Base-by-base conservation (phyloP, 2,888 invertebrate genomes). In the Atherix ibis region DNA sequence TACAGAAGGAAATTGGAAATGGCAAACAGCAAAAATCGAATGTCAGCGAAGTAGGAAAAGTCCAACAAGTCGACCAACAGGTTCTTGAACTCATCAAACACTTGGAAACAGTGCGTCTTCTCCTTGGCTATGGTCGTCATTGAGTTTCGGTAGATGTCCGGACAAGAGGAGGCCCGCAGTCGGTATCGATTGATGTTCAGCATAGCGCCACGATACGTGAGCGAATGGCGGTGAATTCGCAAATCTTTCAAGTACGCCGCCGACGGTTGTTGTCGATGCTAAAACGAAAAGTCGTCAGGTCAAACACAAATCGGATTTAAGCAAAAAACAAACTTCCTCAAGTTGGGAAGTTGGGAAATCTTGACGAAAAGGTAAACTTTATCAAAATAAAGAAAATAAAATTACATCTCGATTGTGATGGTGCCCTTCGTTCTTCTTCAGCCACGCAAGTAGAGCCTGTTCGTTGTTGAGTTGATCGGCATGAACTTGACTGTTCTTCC, bases 1-100 rank as follows among this genome's bases (percentile, higher is more conserved):
- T 91, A 91, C 42, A 92, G 67, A 15, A 89, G 66, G 57, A 89
- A 85, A 64, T 89, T 91, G 38, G 88, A 88, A 14, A 89, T 54
- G 16, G 83, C 76, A 63, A 91, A 89, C 34, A 83, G 62, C 18
- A 80, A 62, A 62, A 81, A 85, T 43, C 67, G 70, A 15, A 68
- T 68, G 57, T 83, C 81, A 32, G 66, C 61, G 56, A 87, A 81
- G 62, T 83, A 78, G 1, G 81, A 79, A 53, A 84, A 73, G 58
- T 87, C 84, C 30, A 84, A 65, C 62, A 85, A 80, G 52, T 84
- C 82, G 25, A 73, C 70, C 1, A 74, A 60, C 16, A 84, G 61
- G 51, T 78, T 78, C 72, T 78, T 77, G 51, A 84, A 71, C 58
- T 84, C 84, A 71, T 73, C 74, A 1, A 80, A 58, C 1, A 75